Percentiles rank a stretch among this genome's conserved stretches.
Evolutionary conservation across 1,140 invertebrate genomes (phyloP).

Genomic region (Homalodisca vitripennis): DNA sequence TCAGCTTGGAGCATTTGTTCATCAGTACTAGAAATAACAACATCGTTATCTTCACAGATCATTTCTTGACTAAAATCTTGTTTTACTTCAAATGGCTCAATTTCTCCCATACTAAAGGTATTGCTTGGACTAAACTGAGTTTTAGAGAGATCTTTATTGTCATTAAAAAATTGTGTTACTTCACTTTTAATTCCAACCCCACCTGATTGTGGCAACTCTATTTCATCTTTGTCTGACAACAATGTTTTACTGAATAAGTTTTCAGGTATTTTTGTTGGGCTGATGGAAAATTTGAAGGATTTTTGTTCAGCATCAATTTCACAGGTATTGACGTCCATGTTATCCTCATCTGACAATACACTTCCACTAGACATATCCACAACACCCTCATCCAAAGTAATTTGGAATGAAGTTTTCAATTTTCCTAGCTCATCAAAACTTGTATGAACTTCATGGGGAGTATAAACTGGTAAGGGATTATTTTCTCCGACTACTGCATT

Average conservation of each 20-base stretch:
- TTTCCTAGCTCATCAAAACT: conserved; percentile 67
- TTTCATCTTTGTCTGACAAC: conserved; percentile 16
- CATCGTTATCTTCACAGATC: neutral
- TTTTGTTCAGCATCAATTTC: neutral
- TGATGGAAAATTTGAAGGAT: conserved; percentile 17
- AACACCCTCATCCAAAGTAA: conserved; percentile 3
- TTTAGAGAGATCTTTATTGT: no score
- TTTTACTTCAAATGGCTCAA: neutral
- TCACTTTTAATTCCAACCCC: neutral
- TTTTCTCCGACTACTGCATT: conserved; percentile 35
- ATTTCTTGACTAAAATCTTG: neutral
- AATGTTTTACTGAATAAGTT: conserved; percentile 35
- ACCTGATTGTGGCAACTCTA: neutral
- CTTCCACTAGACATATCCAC: neutral
- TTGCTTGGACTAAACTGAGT: no score
- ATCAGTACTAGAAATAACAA: no score
- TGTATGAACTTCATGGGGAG: conserved; percentile 36
- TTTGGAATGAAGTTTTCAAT: conserved; percentile 49
- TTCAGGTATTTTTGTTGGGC: conserved; percentile 2
- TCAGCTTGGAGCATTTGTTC: no score
- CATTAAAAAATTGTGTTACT: neutral
- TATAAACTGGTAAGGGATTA: conserved; percentile 31
- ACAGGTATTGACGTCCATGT: neutral
- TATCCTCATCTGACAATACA: neutral
- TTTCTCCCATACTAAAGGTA: neutral